Evolutionary conservation across 2,797 vertebrate genomes (phyloP).

Genomic region (Limnodromus scolopaceus): DNA sequence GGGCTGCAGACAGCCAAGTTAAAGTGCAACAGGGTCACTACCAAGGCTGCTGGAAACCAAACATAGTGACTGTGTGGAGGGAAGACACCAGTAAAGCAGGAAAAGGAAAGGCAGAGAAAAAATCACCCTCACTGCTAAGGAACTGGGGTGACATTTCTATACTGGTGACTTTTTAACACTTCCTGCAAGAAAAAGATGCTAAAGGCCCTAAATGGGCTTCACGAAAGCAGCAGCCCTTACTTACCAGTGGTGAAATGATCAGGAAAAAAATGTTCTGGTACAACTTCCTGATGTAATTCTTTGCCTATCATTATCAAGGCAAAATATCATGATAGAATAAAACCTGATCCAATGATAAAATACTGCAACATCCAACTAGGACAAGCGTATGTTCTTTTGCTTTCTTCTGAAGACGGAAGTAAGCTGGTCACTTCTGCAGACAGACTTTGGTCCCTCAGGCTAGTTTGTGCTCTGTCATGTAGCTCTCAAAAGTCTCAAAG

Average conservation of each 20-base stretch:
- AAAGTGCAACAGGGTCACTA: background rate
- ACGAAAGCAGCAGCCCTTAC: background rate
- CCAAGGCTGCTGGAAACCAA: background rate
- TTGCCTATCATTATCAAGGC: background rate
- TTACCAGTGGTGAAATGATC: background rate
- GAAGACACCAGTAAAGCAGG: background rate
- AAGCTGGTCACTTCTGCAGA: accelerated
- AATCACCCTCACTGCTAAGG: background rate
- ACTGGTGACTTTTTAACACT: background rate
- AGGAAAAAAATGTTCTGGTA: background rate
- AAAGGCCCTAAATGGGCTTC: background rate
- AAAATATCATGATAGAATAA: background rate
- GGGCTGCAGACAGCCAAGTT: background rate
- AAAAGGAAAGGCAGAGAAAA: background rate
- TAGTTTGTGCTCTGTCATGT: background rate
- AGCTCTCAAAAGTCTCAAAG: background rate
- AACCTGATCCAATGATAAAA: background rate
- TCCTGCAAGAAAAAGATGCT: background rate
- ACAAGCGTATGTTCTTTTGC: background rate
- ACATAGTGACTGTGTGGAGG: background rate
- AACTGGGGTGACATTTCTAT: background rate
- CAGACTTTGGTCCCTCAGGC: background rate
- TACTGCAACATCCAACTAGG: background rate
- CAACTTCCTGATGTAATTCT: background rate
- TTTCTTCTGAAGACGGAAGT: background rate